phyloP scores from a whole-genome alignment of 2,888 invertebrate genomes.

The Seira sanloemensis region DNA sequence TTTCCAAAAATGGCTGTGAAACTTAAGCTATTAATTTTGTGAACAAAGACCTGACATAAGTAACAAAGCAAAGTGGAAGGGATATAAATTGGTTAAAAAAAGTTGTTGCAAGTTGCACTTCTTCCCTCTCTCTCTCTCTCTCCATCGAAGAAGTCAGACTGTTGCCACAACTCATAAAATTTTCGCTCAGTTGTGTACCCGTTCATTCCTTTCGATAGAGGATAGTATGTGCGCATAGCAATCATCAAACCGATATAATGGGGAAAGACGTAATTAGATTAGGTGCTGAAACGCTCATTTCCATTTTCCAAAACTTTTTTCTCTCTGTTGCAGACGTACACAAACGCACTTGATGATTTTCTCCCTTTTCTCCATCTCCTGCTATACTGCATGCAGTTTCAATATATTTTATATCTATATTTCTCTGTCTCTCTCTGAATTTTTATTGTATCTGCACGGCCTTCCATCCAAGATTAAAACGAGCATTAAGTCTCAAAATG shows the following conservation, averaged over 20 bases:
- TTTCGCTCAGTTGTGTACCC: not conserved
- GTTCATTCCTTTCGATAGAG: constrained; percentile 34
- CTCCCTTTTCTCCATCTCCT: not conserved
- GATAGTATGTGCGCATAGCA: constrained; percentile 28
- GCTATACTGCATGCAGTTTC: not conserved
- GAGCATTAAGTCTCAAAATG: constrained; percentile 41
- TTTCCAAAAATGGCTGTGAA: constrained; percentile 44
- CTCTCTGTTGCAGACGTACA: not conserved
- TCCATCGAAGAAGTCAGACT: not conserved
- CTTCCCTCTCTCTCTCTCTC: not conserved
- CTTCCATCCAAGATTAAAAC: constrained; percentile 54
- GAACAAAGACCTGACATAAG: constrained; percentile 27
- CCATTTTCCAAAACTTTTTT: constrained; percentile 52
- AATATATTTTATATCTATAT: too few relatives aligned
- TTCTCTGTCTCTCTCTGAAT: not conserved
- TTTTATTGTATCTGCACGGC: constrained; percentile 26
- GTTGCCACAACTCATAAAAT: not conserved
- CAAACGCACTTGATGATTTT: not conserved
- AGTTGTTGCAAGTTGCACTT: not conserved
- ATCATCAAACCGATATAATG: constrained; percentile 59
- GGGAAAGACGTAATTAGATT: constrained; percentile 59
- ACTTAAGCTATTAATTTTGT: constrained; percentile 52
- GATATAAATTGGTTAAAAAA: constrained; percentile 48
- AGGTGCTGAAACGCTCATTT: constrained; percentile 54
- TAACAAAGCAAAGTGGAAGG: constrained; percentile 28